A percentile compares a stretch with the other conserved stretches of the same genome.
Evolutionary conservation across 2,113 vertebrate species (phyloP).

Genomic region (Burhinus oedicnemus): DNA sequence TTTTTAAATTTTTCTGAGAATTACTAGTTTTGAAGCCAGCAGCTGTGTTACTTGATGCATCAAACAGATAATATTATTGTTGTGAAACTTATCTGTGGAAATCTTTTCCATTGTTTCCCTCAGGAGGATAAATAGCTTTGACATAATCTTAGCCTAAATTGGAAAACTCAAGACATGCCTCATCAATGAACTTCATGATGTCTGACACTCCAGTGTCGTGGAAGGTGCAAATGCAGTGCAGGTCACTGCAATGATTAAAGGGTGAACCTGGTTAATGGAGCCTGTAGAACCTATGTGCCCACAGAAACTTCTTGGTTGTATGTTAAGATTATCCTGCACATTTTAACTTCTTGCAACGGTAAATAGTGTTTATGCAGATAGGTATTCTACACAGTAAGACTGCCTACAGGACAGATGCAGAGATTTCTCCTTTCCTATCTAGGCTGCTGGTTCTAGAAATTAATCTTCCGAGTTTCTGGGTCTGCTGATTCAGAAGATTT

Average conservation of each 20-base stretch:
- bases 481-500: not conserved
- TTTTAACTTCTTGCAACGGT: not conserved
- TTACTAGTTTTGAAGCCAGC: not conserved
- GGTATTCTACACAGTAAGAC: not conserved
- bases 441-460: not conserved
- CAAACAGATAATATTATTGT: not conserved
- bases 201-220: not conserved
- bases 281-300: not conserved
- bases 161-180: not conserved
- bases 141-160: not conserved
- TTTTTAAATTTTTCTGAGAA: not conserved
- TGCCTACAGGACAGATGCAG: not conserved
- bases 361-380: not conserved
- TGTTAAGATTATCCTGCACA: not conserved
- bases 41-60: not conserved
- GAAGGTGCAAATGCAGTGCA: not conserved
- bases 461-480: not conserved
- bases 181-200: not conserved
- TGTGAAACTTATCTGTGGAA: not conserved
- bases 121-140: not conserved
- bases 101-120: not conserved
- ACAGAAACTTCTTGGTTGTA: not conserved
- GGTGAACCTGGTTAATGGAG: not conserved
- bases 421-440: not conserved
- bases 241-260: not conserved